phyloP scores from a whole-genome alignment of 2,113 vertebrate genomes.

The Triplophysa rosa region DNA sequence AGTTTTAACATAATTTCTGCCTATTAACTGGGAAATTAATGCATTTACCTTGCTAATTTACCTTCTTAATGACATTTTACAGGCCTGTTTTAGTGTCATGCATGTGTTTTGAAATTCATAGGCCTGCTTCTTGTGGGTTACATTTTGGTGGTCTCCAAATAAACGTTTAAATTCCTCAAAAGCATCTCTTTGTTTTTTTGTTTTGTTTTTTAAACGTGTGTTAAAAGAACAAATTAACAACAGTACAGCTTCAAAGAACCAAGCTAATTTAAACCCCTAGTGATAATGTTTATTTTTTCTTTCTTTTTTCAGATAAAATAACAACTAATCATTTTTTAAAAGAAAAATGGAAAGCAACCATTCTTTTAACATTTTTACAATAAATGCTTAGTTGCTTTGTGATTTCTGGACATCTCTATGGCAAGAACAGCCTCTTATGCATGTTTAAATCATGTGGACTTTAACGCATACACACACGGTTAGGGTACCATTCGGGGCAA shows the following conservation, averaged over 20 bases:
- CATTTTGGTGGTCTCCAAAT: too few relatives aligned
- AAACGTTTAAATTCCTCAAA: too few relatives aligned
- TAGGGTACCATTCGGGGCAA: conserved; percentile 59
- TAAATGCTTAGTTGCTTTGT: background rate
- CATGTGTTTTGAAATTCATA: background rate
- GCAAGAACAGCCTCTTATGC: background rate
- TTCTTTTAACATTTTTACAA: background rate
- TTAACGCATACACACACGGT: background rate
- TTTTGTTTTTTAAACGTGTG: too few relatives aligned
- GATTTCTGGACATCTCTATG: background rate
- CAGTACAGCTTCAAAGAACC: too few relatives aligned
- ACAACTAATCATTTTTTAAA: too few relatives aligned
- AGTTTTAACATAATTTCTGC: background rate
- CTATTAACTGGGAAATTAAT: background rate
- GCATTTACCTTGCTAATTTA: background rate
- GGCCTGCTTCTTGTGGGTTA: background rate
- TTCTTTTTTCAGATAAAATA: too few relatives aligned
- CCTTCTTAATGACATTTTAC: background rate
- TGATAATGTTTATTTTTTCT: too few relatives aligned
- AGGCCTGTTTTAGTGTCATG: background rate
- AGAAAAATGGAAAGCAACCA: background rate
- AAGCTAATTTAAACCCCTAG: too few relatives aligned
- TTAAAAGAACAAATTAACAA: too few relatives aligned
- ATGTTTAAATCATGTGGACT: background rate
- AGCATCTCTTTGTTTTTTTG: too few relatives aligned